Conservation (phyloP, 1,140 invertebrate species). For the Pectinophora gossypiella region DNA sequence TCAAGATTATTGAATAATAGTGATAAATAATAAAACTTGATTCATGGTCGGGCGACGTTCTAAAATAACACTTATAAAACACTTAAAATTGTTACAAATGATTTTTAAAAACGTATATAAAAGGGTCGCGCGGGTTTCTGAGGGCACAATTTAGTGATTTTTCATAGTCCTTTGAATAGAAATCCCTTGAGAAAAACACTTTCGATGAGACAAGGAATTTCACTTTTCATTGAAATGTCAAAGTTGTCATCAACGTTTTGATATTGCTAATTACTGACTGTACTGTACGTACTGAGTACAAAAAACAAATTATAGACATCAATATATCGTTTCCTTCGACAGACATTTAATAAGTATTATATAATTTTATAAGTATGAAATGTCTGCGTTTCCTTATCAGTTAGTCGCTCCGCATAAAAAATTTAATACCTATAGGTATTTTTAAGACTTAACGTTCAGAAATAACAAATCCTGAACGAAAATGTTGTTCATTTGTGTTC, state of each 20-base stretch:
- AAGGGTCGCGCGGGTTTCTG: background rate
- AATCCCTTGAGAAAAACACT: background rate
- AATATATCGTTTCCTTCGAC: too few species aligned
- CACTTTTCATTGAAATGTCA: background rate
- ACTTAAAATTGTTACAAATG: background rate
- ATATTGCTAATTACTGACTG: too few species aligned
- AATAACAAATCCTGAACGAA: too few species aligned
- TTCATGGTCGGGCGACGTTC: background rate
- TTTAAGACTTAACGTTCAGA: too few species aligned
- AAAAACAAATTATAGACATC: too few species aligned
- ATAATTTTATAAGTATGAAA: too few species aligned
- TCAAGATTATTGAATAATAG: background rate
- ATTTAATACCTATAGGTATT: too few species aligned
- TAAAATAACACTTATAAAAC: background rate
- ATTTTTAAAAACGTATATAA: background rate
- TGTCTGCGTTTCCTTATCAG: too few species aligned
- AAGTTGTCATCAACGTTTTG: background rate
- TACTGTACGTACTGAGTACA: too few species aligned
- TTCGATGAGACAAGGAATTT: background rate
- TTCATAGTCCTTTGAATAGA: background rate
- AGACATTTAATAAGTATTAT: too few species aligned
- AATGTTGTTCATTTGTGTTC: too few species aligned
- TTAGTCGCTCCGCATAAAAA: too few species aligned
- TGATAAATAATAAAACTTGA: background rate
- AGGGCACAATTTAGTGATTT: background rate